These are phyloP conservation scores for Thereuonema tuberculata DNA, from an alignment of 1,140 invertebrate genomes.

Conservation along the genomic window DNA sequence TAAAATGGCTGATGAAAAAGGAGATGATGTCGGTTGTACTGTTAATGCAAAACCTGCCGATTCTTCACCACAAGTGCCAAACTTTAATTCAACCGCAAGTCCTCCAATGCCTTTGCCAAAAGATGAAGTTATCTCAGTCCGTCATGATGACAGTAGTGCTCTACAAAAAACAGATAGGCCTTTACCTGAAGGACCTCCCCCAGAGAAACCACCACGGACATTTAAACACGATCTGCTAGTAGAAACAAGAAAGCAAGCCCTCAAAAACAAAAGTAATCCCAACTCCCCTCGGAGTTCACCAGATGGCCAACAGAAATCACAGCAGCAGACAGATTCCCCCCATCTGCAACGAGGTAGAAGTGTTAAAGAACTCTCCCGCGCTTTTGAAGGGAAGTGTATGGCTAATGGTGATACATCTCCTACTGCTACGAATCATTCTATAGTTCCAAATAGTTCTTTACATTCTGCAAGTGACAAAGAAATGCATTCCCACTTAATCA, in stretches of 20 bases:
- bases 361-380: not conserved
- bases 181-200: constrained; percentile 47
- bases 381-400: not conserved
- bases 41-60: too few species aligned
- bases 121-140: too few species aligned
- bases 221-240: constrained; percentile 36
- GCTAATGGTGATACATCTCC: not conserved
- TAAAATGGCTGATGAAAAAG: too few species aligned
- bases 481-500: not conserved
- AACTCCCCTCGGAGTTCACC: not conserved
- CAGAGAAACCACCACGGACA: constrained; percentile 53
- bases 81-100: too few species aligned
- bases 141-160: constrained; percentile 27
- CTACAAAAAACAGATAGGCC: constrained; percentile 45
- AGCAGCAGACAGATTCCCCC: not conserved
- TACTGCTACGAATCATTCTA: too few species aligned
- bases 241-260: not conserved
- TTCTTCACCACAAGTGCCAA: too few species aligned
- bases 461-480: not conserved
- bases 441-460: not conserved
- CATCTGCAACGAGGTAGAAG: not conserved
- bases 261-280: not conserved
- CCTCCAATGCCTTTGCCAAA: too few species aligned
- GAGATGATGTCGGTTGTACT: too few species aligned
- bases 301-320: too few species aligned